These are phyloP conservation scores for Avahi laniger DNA, from an alignment of 2,797 vertebrate species.

Conservation along the genomic window DNA sequence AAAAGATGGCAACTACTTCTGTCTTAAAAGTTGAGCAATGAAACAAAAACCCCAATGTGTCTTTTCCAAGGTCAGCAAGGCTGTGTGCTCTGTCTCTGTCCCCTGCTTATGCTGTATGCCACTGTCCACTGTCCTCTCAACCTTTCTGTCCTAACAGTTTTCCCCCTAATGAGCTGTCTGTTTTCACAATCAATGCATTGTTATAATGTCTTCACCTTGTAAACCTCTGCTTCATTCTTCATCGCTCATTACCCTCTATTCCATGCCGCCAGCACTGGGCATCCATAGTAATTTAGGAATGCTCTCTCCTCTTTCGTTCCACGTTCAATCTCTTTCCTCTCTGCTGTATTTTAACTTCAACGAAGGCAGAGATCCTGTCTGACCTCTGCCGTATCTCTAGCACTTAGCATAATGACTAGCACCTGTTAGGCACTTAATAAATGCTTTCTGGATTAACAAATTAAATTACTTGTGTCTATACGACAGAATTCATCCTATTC, in stretches of 20 bases:
- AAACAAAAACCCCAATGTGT: background rate
- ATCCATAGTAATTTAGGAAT: background rate
- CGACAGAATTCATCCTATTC: background rate
- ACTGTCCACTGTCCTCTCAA: background rate
- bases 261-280: background rate
- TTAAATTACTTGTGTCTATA: background rate
- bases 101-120: background rate
- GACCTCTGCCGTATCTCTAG: background rate
- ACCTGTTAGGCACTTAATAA: background rate
- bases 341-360: background rate
- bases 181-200: background rate
- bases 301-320: background rate
- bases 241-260: background rate
- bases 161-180: background rate
- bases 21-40: background rate
- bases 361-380: background rate
- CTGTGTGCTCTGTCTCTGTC: background rate
- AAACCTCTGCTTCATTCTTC: background rate
- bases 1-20: background rate
- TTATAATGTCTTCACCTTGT: background rate
- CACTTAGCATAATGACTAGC: background rate
- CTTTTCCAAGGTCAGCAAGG: background rate
- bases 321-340: background rate
- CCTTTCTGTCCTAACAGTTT: background rate
- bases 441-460: slow-evolving; percentile 18